These are phyloP conservation scores for Agyllia agylla DNA, from an alignment of 2,888 invertebrate species.

Conservation along the genomic window DNA sequence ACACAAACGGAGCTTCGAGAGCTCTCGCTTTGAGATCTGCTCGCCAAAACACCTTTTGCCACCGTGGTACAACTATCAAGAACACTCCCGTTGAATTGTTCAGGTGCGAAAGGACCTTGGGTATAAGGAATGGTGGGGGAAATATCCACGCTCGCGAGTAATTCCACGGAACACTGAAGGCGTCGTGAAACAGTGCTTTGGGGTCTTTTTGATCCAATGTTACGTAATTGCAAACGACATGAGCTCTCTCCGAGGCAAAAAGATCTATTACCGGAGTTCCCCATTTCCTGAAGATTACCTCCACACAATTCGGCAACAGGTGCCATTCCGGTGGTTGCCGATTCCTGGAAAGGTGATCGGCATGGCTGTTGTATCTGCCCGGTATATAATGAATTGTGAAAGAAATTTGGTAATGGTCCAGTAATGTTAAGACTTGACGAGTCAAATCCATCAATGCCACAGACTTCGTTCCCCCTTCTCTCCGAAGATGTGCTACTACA, in stretches of 20 bases:
- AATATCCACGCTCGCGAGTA: not conserved
- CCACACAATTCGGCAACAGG: not conserved
- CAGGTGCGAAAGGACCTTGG: not conserved
- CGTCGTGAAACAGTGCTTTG: not conserved
- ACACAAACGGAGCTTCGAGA: not conserved
- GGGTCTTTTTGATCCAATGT: not conserved
- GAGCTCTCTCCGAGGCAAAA: not conserved
- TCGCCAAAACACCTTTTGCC: not conserved
- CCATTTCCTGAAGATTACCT: not conserved
- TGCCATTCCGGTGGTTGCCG: not conserved
- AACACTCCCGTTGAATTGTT: not conserved
- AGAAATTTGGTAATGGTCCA: not conserved
- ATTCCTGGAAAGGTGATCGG: not conserved
- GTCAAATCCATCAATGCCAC: not conserved
- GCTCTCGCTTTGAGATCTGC: not conserved
- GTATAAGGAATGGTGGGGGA: not conserved
- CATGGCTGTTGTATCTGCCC: not conserved
- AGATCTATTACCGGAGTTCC: not conserved
- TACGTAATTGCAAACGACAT: not conserved
- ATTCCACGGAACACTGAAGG: not conserved
- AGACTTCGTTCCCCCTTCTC: not conserved
- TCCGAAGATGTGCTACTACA: not conserved
- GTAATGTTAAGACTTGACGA: not conserved
- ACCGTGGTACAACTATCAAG: not conserved
- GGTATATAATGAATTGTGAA: not conserved